Conservation (phyloP, 2,888 invertebrate genomes). For the Lissonota sp. region DNA sequence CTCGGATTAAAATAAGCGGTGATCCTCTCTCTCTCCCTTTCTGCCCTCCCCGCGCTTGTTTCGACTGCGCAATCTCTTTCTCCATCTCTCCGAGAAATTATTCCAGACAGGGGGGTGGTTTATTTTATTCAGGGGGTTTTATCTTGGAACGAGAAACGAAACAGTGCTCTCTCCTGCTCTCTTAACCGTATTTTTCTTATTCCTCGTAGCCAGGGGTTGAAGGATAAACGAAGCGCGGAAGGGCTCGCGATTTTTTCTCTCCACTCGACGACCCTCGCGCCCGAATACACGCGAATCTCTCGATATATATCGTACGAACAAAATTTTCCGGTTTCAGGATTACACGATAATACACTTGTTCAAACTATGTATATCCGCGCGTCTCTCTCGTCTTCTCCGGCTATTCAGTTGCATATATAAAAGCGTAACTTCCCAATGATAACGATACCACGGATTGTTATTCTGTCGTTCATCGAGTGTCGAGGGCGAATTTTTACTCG, state of each 20-base stretch:
- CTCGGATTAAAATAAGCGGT: slow-evolving; percentile 79
- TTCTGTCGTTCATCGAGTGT: too few relatives aligned
- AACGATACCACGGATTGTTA: too few relatives aligned
- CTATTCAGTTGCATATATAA: too few relatives aligned
- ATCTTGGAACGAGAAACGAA: slow-evolving; percentile 44
- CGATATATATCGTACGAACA: slow-evolving; percentile 1
- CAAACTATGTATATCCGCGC: too few relatives aligned
- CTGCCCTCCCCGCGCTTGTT: slow-evolving; percentile 13
- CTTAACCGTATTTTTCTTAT: background rate
- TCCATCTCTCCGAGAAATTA: slow-evolving; percentile 71
- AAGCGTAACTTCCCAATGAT: too few relatives aligned
- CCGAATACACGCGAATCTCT: background rate
- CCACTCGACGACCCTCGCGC: slow-evolving; percentile 10
- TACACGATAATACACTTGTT: background rate
- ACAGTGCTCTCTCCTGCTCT: slow-evolving; percentile 20
- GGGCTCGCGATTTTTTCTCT: slow-evolving; percentile 51
- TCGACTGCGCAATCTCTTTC: slow-evolving; percentile 37
- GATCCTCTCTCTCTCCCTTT: slow-evolving; percentile 43
- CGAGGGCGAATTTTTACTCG: too few relatives aligned
- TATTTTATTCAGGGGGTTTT: slow-evolving; percentile 75
- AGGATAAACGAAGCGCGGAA: slow-evolving; percentile 58
- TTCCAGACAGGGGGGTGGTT: slow-evolving; percentile 70
- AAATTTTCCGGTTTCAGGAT: slow-evolving; percentile 39
- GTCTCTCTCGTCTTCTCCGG: too few relatives aligned
- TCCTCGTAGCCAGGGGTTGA: slow-evolving; percentile 13